Evolutionary conservation across 2,888 invertebrate genomes (phyloP).

Genomic region (Eilema depressum): DNA sequence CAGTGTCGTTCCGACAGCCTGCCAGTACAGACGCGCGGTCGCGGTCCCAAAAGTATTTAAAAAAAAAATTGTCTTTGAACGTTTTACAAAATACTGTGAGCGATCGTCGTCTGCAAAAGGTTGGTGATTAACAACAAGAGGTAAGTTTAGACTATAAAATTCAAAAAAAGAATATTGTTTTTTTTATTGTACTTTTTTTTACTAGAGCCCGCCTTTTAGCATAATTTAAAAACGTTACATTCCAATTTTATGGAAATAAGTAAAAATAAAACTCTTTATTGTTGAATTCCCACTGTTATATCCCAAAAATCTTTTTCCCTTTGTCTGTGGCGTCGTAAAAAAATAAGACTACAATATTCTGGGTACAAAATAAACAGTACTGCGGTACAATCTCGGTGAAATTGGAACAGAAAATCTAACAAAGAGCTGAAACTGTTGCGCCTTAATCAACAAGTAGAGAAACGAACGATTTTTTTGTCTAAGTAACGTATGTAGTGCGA

Average conservation of each 20-base stretch:
- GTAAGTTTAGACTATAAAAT: slow-evolving; percentile 35
- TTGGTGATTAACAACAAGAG: slow-evolving; percentile 27
- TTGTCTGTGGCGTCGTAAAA: slow-evolving; percentile 6
- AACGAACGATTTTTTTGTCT: slow-evolving; percentile 25
- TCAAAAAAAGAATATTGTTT: not conserved
- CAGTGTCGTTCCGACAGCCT: slow-evolving; percentile 58
- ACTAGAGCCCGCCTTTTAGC: slow-evolving; percentile 15
- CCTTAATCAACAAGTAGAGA: slow-evolving; percentile 75
- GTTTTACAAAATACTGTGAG: slow-evolving; percentile 47
- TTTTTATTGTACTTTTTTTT: not conserved
- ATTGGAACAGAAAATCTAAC: slow-evolving; percentile 38
- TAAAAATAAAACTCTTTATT: too few relatives aligned
- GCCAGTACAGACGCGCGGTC: slow-evolving; percentile 53
- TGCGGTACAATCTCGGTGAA: slow-evolving; percentile 18
- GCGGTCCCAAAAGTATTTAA: slow-evolving; percentile 17
- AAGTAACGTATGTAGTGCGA: slow-evolving; percentile 17
- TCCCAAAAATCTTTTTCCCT: not conserved
- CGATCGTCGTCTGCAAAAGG: slow-evolving; percentile 32
- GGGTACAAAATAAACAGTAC: not conserved
- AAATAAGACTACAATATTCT: not conserved
- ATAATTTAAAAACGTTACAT: not conserved
- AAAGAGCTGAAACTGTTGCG: slow-evolving; percentile 71
- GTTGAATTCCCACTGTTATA: not conserved
- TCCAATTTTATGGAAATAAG: slow-evolving; percentile 1
- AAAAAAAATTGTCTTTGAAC: slow-evolving; percentile 34